A percentile compares a stretch with the other conserved stretches of the same genome.
Evolutionary conservation across 2,888 invertebrate genomes (phyloP).

Genomic region (Oegoconia quadripuncta): DNA sequence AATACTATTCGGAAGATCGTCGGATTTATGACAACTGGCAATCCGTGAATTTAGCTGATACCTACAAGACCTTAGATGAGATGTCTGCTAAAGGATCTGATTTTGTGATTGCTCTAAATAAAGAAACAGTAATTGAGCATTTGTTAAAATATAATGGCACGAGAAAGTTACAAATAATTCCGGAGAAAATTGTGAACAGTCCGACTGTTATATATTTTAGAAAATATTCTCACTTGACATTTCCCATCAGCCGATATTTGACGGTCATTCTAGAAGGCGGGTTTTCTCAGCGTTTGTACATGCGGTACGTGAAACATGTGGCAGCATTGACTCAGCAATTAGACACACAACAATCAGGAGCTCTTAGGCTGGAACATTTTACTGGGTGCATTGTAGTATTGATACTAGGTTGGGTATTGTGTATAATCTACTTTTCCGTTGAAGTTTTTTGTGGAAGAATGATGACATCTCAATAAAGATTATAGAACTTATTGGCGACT

Average conservation of each 20-base stretch:
- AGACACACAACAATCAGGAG: slow-evolving; percentile 11
- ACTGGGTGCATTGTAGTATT: slow-evolving; percentile 35
- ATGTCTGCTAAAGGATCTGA: slow-evolving; percentile 37
- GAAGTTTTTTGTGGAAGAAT: slow-evolving; percentile 36
- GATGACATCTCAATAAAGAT: not conserved
- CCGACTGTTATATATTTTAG: slow-evolving; percentile 49
- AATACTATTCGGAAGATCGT: slow-evolving; percentile 41
- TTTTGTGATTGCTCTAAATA: slow-evolving; percentile 46
- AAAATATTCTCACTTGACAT: slow-evolving; percentile 37
- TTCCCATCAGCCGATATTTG: slow-evolving; percentile 33
- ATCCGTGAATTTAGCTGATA: slow-evolving; percentile 21
- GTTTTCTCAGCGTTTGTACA: slow-evolving; percentile 33
- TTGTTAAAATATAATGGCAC: slow-evolving; percentile 34
- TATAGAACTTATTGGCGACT: not conserved
- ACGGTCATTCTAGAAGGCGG: slow-evolving; percentile 41
- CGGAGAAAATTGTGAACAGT: slow-evolving; percentile 47
- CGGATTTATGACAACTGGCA: slow-evolving; percentile 41
- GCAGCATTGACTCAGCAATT: slow-evolving; percentile 21
- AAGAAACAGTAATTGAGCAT: slow-evolving; percentile 35
- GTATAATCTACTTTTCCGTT: slow-evolving; percentile 37
- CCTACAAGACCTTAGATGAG: slow-evolving; percentile 27
- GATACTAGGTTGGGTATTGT: slow-evolving; percentile 36
- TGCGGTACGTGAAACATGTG: slow-evolving; percentile 26
- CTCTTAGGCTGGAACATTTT: slow-evolving; percentile 36
- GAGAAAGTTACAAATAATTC: slow-evolving; percentile 42